These are phyloP conservation scores for Acropternis orthonyx DNA, from an alignment of 2,797 vertebrate genomes.

Conservation along the genomic window DNA sequence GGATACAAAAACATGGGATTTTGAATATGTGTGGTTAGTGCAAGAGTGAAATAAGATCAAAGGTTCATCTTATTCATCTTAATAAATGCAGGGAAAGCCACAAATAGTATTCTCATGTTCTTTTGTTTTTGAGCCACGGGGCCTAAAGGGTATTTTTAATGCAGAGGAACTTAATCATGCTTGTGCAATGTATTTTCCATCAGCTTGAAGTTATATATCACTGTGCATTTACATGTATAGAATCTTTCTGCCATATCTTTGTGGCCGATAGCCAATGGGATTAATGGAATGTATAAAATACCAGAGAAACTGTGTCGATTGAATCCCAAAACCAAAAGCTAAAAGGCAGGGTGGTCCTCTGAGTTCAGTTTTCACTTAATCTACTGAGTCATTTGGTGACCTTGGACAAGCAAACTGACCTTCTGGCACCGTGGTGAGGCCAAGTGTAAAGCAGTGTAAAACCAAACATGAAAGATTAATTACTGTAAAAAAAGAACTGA, in stretches of 20 bases:
- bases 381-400: conserved; percentile 33
- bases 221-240: background rate
- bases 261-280: background rate
- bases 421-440: background rate
- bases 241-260: conserved; percentile 1
- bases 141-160: conserved; percentile 60
- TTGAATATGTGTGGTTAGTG: conserved; percentile 54
- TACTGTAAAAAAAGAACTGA: background rate
- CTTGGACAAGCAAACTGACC: conserved; percentile 12
- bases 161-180: conserved; percentile 48
- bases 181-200: conserved; percentile 62
- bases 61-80: conserved; percentile 56
- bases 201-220: conserved; percentile 39
- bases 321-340: background rate
- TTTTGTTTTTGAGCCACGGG: conserved; percentile 52
- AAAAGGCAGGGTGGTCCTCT: conserved; percentile 15
- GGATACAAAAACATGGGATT: conserved; percentile 46
- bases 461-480: background rate
- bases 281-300: background rate
- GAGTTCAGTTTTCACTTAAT: conserved; percentile 21
- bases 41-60: conserved; percentile 51
- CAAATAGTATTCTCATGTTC: conserved; percentile 55
- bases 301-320: background rate
- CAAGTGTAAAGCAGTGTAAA: background rate
- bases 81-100: conserved; percentile 49